Evolutionary conservation across 2,888 invertebrate species (phyloP).

Genomic region (Slavum lentiscoides): DNA sequence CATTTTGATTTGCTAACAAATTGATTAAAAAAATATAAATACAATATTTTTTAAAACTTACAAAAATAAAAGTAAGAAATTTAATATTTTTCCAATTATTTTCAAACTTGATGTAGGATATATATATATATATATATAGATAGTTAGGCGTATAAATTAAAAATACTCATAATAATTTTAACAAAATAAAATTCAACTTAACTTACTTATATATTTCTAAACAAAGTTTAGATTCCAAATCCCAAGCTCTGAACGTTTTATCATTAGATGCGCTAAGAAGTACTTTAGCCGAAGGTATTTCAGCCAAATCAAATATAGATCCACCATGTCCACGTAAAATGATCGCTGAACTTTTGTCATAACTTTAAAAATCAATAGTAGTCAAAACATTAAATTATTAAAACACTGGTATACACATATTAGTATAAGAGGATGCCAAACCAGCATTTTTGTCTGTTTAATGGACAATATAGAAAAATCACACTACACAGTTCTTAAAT

Average conservation of each 20-base stretch:
- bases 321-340: slow-evolving; percentile 71
- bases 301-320: slow-evolving; percentile 71
- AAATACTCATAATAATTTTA: background rate
- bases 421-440: too few relatives aligned
- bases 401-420: too few relatives aligned
- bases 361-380: slow-evolving; percentile 12
- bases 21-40: too few relatives aligned
- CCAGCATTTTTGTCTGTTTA: too few relatives aligned
- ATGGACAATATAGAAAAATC: too few relatives aligned
- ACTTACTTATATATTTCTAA: slow-evolving; percentile 70
- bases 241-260: slow-evolving; percentile 76
- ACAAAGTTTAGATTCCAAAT: slow-evolving; percentile 70
- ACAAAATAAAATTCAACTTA: slow-evolving; percentile 54
- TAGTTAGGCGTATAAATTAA: background rate
- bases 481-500: too few relatives aligned
- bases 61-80: too few relatives aligned
- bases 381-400: background rate
- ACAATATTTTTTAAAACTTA: too few relatives aligned
- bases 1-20: too few relatives aligned
- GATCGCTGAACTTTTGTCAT: slow-evolving; percentile 1
- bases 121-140: too few relatives aligned
- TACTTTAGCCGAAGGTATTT: slow-evolving; percentile 67
- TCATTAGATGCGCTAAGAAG: slow-evolving; percentile 76
- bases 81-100: too few relatives aligned
- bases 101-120: background rate